These are phyloP conservation scores for Hyles euphorbiae DNA, from an alignment of 1,140 invertebrate genomes.

Conservation along the genomic window DNA sequence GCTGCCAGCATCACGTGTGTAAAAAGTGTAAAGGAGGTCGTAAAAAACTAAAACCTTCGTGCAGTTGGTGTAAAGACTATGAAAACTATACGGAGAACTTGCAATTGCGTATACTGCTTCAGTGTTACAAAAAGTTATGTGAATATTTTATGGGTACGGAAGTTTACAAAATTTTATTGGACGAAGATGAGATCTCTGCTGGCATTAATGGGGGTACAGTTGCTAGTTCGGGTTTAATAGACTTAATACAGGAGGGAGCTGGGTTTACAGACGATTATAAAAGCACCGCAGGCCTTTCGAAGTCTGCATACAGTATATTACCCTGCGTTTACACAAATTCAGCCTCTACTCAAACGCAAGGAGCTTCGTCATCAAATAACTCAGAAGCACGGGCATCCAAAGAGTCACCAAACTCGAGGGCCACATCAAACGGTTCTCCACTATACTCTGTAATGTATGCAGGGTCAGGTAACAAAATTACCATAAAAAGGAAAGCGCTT, in stretches of 20 bases:
- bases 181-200: constrained; percentile 70
- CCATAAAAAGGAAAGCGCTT: constrained; percentile 85
- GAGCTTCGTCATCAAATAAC: constrained; percentile 53
- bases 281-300: constrained; percentile 80
- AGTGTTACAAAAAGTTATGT: constrained; percentile 93
- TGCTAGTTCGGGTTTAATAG: constrained; percentile 79
- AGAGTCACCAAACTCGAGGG: constrained; percentile 74
- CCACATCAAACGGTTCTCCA: constrained; percentile 81
- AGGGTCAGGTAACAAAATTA: constrained; percentile 87
- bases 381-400: constrained; percentile 55
- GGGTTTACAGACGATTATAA: constrained; percentile 87
- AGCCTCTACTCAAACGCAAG: constrained; percentile 80
- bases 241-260: constrained; percentile 87
- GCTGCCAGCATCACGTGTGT: constrained; percentile 93
- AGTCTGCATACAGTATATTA: constrained; percentile 83
- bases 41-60: constrained; percentile 89
- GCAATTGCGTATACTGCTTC: constrained; percentile 85
- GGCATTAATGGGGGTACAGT: constrained; percentile 66
- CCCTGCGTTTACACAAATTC: constrained; percentile 84
- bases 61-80: constrained; percentile 90
- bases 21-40: constrained; percentile 86
- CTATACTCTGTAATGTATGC: constrained; percentile 88
- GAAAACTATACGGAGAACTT: constrained; percentile 89
- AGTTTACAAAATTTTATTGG: constrained; percentile 79
- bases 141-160: constrained; percentile 85